Percentiles rank a stretch among this genome's conserved stretches.
Evolutionary conservation across 2,888 invertebrate genomes (phyloP).

Genomic region (Bembecia ichneumoniformis): DNA sequence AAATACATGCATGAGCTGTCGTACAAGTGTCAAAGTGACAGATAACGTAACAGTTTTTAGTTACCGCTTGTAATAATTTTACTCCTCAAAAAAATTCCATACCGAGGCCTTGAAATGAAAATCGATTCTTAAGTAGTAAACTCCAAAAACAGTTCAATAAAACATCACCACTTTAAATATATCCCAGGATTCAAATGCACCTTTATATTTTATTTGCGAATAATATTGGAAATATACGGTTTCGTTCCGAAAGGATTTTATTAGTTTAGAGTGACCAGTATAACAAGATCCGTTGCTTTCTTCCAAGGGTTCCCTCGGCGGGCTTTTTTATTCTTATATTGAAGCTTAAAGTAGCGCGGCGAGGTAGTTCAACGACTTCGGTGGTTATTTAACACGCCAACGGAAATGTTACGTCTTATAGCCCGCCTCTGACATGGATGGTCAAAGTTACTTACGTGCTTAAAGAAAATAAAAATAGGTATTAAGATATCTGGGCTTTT

Average conservation of each 20-base stretch:
- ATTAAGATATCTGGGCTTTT: not conserved
- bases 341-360: not conserved
- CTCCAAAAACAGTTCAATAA: no score
- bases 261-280: not conserved
- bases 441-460: not conserved
- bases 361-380: not conserved
- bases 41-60: no score
- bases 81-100: no score
- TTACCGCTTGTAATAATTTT: no score
- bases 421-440: not conserved
- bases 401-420: not conserved
- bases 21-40: no score
- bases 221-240: not conserved
- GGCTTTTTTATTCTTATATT: not conserved
- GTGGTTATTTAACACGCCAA: not conserved
- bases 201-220: not conserved
- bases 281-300: not conserved
- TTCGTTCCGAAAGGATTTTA: not conserved
- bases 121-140: no score
- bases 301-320: not conserved
- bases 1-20: no score
- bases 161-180: no score
- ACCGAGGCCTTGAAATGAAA: no score
- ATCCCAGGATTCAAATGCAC: no score
- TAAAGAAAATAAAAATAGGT: not conserved